A percentile compares a stretch with the other conserved stretches of the same genome.
Conservation (phyloP, 1,140 invertebrate genomes). For the Anoplolepis gracilipes region DNA sequence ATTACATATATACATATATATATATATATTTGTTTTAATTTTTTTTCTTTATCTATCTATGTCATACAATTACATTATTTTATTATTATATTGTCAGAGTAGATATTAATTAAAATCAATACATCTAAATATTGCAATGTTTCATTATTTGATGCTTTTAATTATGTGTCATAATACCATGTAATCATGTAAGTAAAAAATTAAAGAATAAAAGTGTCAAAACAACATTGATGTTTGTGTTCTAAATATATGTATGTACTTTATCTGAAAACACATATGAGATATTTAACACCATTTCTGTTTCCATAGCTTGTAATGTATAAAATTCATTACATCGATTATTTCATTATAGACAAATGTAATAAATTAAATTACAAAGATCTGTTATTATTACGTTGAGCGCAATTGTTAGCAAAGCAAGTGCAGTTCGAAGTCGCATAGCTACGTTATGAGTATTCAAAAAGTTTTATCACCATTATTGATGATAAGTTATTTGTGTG, state of each 20-base stretch:
- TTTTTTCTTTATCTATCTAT: too few species aligned
- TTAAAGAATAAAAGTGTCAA: background rate
- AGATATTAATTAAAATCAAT: background rate
- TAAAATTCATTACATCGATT: conserved; percentile 11
- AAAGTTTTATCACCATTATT: background rate
- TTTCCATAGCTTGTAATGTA: background rate
- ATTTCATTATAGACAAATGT: conserved; percentile 1
- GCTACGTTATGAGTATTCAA: background rate
- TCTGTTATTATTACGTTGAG: background rate
- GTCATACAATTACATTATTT: too few species aligned
- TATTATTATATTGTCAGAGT: too few species aligned
- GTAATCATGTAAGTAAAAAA: background rate
- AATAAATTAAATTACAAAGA: background rate
- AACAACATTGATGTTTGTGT: background rate
- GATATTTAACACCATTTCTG: background rate
- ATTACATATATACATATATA: too few species aligned
- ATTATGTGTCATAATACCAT: background rate
- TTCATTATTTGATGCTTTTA: background rate
- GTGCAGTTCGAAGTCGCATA: background rate
- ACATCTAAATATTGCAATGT: background rate
- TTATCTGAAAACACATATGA: background rate
- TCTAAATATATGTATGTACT: background rate
- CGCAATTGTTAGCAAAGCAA: background rate
- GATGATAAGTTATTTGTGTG: background rate
- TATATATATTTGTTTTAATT: too few species aligned